These are phyloP conservation scores for Oedothorax gibbosus DNA, from an alignment of 1,140 invertebrate species.

Conservation along the genomic window DNA sequence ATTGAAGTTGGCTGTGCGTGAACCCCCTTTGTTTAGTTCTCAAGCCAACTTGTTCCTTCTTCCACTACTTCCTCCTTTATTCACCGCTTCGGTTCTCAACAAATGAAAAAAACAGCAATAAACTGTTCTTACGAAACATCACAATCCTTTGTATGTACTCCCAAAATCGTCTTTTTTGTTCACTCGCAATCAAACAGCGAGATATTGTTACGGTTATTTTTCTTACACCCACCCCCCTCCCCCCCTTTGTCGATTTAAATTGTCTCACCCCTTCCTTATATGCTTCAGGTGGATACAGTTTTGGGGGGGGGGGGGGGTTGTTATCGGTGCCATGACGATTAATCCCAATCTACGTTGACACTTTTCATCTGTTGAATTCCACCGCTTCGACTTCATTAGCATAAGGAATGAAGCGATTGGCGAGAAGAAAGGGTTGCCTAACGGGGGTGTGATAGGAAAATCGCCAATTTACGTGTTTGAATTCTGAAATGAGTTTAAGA, in stretches of 20 bases:
- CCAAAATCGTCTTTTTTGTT: constrained; percentile 31
- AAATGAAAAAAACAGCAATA: no score
- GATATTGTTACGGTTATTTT: constrained; percentile 16
- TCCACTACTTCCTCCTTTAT: no score
- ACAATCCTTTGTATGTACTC: no score
- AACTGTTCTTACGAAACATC: no score
- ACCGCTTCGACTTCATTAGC: constrained; percentile 53
- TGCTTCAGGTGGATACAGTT: background rate
- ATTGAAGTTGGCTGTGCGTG: no score
- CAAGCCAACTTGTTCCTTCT: no score
- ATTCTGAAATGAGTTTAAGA: background rate
- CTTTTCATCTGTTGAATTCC: constrained; percentile 55
- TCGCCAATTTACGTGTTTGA: background rate
- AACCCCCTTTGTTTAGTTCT: no score
- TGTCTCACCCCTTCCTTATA: background rate
- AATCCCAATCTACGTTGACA: constrained; percentile 56
- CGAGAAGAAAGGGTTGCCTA: background rate
- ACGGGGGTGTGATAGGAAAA: background rate
- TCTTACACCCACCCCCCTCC: background rate
- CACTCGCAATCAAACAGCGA: constrained; percentile 17
- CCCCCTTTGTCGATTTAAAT: background rate
- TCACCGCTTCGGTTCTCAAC: no score
- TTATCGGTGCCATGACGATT: constrained; percentile 45
- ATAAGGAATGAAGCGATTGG: constrained; percentile 51
- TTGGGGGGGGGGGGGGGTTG: background rate